Conservation (phyloP, 2,797 vertebrate genomes). For the Trachurus trachurus region DNA sequence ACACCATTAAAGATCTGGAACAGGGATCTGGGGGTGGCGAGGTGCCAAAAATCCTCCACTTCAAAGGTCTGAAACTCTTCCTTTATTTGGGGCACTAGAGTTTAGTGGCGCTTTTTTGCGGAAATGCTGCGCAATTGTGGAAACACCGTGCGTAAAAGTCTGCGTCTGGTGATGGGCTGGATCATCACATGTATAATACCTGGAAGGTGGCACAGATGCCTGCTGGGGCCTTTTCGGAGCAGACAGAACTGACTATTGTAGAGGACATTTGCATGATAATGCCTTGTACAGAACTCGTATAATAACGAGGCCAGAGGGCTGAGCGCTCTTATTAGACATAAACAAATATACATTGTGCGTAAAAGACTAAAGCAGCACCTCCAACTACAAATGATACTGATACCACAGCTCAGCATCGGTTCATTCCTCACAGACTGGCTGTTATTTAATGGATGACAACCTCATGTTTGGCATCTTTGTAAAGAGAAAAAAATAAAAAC, state of each 20-base stretch:
- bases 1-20: conserved; percentile 66
- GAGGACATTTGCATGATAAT: conserved; percentile 70
- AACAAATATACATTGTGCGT: conserved; percentile 59
- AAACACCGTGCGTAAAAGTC: conserved; percentile 58
- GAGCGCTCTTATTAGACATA: conserved; percentile 41
- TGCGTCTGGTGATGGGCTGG: background rate
- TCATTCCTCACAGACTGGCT: background rate
- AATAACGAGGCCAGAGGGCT: conserved; percentile 50
- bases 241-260: conserved; percentile 50
- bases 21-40: conserved; percentile 70
- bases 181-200: conserved; percentile 34
- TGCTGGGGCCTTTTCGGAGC: background rate
- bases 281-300: conserved; percentile 39
- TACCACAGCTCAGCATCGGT: background rate
- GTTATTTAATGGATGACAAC: background rate
- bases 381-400: background rate
- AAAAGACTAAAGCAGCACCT: conserved; percentile 8
- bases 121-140: conserved; percentile 54
- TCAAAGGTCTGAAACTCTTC: conserved; percentile 70
- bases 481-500: background rate
- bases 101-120: conserved; percentile 58
- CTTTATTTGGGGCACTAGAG: conserved; percentile 50
- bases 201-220: conserved; percentile 51
- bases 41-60: conserved; percentile 74
- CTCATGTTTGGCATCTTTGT: background rate